Evolutionary conservation across 2,113 vertebrate genomes (phyloP).

Genomic region (Hydropotes inermis): DNA sequence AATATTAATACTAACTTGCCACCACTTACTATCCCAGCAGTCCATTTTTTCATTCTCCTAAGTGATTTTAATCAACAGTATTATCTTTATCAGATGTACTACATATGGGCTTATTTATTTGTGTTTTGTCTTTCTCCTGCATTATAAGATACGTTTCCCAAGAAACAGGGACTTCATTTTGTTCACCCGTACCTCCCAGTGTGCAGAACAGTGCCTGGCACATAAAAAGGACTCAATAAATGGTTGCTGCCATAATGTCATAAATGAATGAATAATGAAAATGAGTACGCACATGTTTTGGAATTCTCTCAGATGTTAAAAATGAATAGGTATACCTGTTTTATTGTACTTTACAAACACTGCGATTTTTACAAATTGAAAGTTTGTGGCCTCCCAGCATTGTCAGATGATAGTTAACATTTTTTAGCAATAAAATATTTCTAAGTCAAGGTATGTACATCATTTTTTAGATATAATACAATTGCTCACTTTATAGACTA

Average conservation of each 20-base stretch:
- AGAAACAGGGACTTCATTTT: background rate
- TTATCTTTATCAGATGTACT: background rate
- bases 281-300: background rate
- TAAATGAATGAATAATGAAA: background rate
- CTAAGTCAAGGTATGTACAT: background rate
- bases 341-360: background rate
- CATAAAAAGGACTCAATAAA: background rate
- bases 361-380: background rate
- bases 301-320: background rate
- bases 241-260: background rate
- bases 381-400: background rate
- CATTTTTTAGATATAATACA: background rate
- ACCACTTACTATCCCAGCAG: background rate
- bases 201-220: background rate
- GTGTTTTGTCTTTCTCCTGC: background rate
- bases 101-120: background rate
- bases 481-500: background rate
- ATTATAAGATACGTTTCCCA: background rate
- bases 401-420: background rate
- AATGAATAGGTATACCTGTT: background rate
- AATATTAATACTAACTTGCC: background rate
- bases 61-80: background rate
- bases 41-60: background rate
- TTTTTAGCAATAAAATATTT: background rate
- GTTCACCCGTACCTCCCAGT: background rate